Percentiles rank a stretch among this genome's conserved stretches.
Evolutionary conservation across 1,140 invertebrate genomes (phyloP).

Genomic region (Trissolcus basalis): DNA sequence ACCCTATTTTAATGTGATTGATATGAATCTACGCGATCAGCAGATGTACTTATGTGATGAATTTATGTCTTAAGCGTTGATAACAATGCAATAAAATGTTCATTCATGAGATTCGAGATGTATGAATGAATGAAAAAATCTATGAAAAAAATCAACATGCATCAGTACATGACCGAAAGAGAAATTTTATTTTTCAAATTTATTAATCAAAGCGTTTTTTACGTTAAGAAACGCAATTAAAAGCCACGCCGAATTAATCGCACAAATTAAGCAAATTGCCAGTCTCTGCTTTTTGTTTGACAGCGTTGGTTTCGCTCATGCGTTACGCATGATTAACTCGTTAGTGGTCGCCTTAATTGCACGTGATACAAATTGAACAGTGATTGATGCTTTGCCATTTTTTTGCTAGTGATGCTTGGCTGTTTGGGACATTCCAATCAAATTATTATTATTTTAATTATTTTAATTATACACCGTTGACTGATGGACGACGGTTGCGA

Average conservation of each 20-base stretch:
- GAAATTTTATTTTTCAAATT: constrained; percentile 2
- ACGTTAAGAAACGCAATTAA: constrained; percentile 32
- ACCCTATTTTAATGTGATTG: no score
- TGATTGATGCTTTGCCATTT: not conserved
- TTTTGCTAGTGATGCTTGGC: constrained; percentile 20
- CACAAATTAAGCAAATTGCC: constrained; percentile 34
- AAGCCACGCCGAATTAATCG: constrained; percentile 41
- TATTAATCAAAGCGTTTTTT: constrained; percentile 19
- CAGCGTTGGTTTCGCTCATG: constrained; percentile 22
- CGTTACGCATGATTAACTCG: constrained; percentile 19
- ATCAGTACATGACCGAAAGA: no score
- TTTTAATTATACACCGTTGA: not conserved
- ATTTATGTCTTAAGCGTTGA: no score
- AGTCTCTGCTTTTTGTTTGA: constrained; percentile 10
- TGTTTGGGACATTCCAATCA: constrained; percentile 26
- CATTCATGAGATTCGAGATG: no score
- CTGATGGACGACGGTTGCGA: no score
- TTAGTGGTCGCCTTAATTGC: constrained; percentile 24
- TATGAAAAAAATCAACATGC: no score
- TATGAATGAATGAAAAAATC: no score
- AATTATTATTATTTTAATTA: not conserved
- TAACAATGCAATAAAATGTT: no score
- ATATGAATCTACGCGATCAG: no score
- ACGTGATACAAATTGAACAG: constrained; percentile 9
- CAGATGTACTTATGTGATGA: no score